Evolutionary conservation across 2,113 vertebrate species (phyloP), one percentile per base, ranked within the genome.

Genomic region (Ceyx melanurus): DNA sequence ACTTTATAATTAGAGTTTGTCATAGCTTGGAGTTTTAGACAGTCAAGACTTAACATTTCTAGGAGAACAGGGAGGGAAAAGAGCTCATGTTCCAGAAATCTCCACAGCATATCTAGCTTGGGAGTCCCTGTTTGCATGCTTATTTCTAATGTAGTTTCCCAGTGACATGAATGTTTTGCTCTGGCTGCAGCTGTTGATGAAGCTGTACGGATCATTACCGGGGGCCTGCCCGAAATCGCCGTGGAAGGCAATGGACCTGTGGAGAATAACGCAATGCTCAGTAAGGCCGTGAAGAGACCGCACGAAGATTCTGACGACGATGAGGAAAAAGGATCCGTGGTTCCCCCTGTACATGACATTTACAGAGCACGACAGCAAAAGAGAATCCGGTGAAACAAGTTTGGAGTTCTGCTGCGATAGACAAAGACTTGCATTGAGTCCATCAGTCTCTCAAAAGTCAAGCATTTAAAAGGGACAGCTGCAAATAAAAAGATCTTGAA

Each of bases 331-430:
- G 99, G 99, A 37, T 98, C 99, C 0, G 98, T 99, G 17, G 99
- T 99, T 33, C 99, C 99, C 17, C 99, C 99, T 1, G 98, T 99
- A 76, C 99, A 99, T 7, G 99, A 99, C 97, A 99, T 99, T 94
- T 99, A 99, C 98, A 98, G 99, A 80, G 98, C 99, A 4, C 98
- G 99, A 48, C 99, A 99, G 96, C 99, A 99, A 96, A 99, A 99
- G 95, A 98, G 99, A 93, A 99, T 99, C 96, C 99, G 99, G 97
- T 99, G 98, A 99, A 96, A 91, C 91, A 5, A 54, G 88, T 57
- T 6, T 37, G 46, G 83, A 53, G 62, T 48, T 86, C 64, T 75
- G 7, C 91, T 90, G 92, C 50, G 77, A 81, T 9, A 88, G 61
- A 94, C 95, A 93, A 89, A 95, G 90, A 93, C 76, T 95, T 88